Evolutionary conservation across 2,888 invertebrate species (phyloP).

Genomic region (Seira musarum): DNA sequence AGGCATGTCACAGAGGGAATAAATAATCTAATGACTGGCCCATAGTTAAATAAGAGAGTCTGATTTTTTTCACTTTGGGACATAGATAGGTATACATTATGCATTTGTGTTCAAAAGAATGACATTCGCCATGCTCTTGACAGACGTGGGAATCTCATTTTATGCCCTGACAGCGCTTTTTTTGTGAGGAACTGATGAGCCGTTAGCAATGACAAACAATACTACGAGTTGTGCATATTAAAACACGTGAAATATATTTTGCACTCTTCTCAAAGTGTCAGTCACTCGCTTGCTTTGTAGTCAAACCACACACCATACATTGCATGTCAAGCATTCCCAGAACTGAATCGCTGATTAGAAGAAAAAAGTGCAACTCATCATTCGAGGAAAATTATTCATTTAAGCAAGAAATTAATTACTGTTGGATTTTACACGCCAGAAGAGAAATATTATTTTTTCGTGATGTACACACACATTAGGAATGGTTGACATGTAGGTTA

Average conservation of each 20-base stretch:
- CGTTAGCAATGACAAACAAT: background rate
- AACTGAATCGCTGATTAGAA: background rate
- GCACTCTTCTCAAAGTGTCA: too few relatives aligned
- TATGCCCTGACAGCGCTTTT: background rate
- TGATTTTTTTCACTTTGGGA: too few relatives aligned
- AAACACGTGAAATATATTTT: background rate
- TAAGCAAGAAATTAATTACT: background rate
- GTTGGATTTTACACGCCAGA: background rate
- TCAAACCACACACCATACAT: background rate
- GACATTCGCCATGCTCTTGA: background rate
- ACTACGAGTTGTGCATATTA: background rate
- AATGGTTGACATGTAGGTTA: background rate
- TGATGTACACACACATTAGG: background rate
- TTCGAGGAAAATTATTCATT: background rate
- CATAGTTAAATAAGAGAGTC: too few relatives aligned
- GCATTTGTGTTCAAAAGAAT: background rate
- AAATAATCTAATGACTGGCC: too few relatives aligned
- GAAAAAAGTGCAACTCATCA: background rate
- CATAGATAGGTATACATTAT: background rate
- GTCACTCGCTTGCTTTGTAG: background rate
- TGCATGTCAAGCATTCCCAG: too few relatives aligned
- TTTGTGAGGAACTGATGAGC: background rate
- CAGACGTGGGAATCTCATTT: background rate
- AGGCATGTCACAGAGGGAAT: too few relatives aligned
- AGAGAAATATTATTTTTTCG: background rate